Conservation (phyloP, 2,113 vertebrate genomes). For the Clinocottus analis region DNA sequence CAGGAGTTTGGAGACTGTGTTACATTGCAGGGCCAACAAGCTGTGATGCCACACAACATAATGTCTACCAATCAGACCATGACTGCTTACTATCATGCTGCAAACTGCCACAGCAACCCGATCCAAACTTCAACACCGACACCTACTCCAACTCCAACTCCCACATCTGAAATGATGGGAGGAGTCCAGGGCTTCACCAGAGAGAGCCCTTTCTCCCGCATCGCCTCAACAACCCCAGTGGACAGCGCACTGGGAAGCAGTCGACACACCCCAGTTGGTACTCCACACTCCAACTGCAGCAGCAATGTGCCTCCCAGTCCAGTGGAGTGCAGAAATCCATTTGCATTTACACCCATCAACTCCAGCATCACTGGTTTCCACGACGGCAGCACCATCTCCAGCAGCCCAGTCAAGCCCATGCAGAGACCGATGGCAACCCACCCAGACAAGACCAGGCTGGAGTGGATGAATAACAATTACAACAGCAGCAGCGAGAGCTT, state of each 20-base stretch:
- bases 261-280: slow-evolving; percentile 93
- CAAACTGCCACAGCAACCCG: slow-evolving; percentile 88
- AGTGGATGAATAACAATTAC: slow-evolving; percentile 98
- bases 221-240: slow-evolving; percentile 92
- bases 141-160: slow-evolving; percentile 87
- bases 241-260: slow-evolving; percentile 95
- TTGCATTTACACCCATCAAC: slow-evolving; percentile 98
- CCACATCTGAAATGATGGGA: slow-evolving; percentile 92
- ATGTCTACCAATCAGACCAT: slow-evolving; percentile 84
- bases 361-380: slow-evolving; percentile 93
- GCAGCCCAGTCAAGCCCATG: slow-evolving; percentile 98
- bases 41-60: slow-evolving; percentile 77
- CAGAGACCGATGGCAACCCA: slow-evolving; percentile 98
- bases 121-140: slow-evolving; percentile 88
- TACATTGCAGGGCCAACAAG: slow-evolving; percentile 84
- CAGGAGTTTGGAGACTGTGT: slow-evolving; percentile 86
- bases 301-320: slow-evolving; percentile 95
- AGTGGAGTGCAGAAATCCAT: slow-evolving; percentile 97
- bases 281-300: slow-evolving; percentile 97
- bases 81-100: slow-evolving; percentile 86
- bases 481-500: slow-evolving; percentile 76
- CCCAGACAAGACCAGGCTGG: slow-evolving; percentile 95
- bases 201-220: slow-evolving; percentile 92
- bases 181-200: slow-evolving; percentile 86
- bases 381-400: slow-evolving; percentile 92